Percentiles rank a stretch among this genome's conserved stretches.
Conservation (phyloP, 2,113 vertebrate species). For the Mobula birostris region DNA sequence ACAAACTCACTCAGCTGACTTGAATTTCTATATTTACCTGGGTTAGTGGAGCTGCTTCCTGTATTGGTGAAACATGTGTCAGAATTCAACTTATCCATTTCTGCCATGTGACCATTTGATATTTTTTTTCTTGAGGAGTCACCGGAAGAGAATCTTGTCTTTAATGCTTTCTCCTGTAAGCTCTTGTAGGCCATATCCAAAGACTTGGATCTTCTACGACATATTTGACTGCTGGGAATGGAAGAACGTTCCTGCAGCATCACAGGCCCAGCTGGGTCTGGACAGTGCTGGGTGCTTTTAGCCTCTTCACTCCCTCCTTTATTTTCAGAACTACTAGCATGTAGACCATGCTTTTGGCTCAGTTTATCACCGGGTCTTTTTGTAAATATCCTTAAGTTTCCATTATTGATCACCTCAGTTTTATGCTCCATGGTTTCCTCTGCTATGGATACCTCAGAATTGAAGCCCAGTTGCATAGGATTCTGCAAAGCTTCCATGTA, state of each 20-base stretch:
- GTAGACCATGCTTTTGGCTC: constrained; percentile 46
- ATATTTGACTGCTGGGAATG: constrained; percentile 44
- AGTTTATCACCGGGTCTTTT: not conserved
- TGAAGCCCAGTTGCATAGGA: constrained; percentile 69
- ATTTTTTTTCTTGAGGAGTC: constrained; percentile 53
- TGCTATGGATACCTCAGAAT: constrained; percentile 64
- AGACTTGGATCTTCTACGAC: constrained; percentile 62
- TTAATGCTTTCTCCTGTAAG: constrained; percentile 53
- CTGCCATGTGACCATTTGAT: constrained; percentile 57
- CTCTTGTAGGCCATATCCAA: constrained; percentile 60
- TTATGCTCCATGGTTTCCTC: constrained; percentile 51
- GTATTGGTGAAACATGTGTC: constrained; percentile 49
- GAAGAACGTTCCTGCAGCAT: constrained; percentile 49
- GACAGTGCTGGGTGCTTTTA: constrained; percentile 40
- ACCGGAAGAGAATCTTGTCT: constrained; percentile 55
- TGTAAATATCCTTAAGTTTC: not conserved
- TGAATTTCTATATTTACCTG: not conserved
- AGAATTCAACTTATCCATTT: constrained; percentile 56
- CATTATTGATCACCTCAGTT: not conserved
- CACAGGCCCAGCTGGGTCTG: constrained; percentile 42
- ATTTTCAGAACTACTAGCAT: constrained; percentile 46
- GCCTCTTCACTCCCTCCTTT: constrained; percentile 50
- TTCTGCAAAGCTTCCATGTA: constrained; percentile 77
- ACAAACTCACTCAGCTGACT: not conserved
- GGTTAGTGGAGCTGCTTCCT: constrained; percentile 45